phyloP scores from a whole-genome alignment of 2,888 invertebrate species.

The Therioaphis trifolii region DNA sequence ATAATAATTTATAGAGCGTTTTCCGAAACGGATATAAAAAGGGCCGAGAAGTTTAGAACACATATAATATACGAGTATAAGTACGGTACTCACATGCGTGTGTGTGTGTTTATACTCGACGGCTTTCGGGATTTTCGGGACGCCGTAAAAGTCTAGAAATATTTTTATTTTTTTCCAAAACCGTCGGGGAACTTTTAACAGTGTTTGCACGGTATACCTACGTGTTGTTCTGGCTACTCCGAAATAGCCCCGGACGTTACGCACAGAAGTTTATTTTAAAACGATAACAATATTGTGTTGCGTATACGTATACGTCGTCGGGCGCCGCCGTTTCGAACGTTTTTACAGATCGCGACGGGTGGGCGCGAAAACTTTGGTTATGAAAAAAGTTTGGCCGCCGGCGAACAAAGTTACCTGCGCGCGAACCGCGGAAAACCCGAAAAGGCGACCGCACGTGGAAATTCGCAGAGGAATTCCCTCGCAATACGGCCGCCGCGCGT shows the following conservation, averaged over 20 bases:
- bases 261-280: slow-evolving; percentile 31
- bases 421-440: too few relatives aligned
- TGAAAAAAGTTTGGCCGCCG: neutral
- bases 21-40: neutral
- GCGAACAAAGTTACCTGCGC: neutral
- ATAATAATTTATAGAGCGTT: neutral
- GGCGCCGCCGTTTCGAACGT: neutral
- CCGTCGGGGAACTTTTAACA: neutral
- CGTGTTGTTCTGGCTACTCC: neutral
- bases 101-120: neutral
- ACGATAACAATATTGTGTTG: slow-evolving; percentile 35
- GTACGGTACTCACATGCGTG: too few relatives aligned
- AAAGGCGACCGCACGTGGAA: too few relatives aligned
- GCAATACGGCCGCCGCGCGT: too few relatives aligned
- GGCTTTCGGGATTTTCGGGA: neutral
- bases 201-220: neutral
- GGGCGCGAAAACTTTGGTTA: neutral
- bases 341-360: neutral
- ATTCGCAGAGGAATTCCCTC: too few relatives aligned
- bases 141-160: neutral
- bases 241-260: neutral
- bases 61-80: neutral
- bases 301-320: neutral
- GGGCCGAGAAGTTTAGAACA: neutral
- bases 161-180: neutral